Evolutionary conservation across 2,797 vertebrate genomes (phyloP).

Genomic region (Gadopsis bispinosus): DNA sequence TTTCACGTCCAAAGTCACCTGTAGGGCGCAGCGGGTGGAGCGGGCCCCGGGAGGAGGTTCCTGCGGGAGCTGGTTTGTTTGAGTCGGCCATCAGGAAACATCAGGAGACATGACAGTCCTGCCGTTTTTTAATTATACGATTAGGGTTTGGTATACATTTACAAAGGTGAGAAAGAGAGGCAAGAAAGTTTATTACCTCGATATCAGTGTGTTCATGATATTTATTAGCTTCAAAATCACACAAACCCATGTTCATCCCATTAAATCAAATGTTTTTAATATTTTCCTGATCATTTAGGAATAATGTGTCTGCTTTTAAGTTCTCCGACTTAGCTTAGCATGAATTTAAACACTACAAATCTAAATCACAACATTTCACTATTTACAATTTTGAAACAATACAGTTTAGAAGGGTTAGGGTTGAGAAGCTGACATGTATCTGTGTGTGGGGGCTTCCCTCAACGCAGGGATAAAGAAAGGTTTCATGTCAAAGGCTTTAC

Average conservation of each 20-base stretch:
- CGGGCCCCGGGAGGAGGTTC: background rate
- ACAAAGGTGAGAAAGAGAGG: background rate
- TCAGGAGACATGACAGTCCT: background rate
- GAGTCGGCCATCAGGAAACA: background rate
- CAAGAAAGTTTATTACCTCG: too few species aligned
- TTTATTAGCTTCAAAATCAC: background rate
- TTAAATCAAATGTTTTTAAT: background rate
- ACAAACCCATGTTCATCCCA: background rate
- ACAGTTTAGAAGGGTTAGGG: too few species aligned
- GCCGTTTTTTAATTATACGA: background rate
- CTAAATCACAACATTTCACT: too few species aligned
- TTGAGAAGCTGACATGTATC: too few species aligned
- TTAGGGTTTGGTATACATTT: background rate
- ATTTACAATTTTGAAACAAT: too few species aligned
- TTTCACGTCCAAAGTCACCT: conserved; percentile 73
- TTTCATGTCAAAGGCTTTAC: too few species aligned
- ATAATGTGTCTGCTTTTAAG: too few species aligned
- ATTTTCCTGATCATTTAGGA: background rate
- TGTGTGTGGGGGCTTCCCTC: too few species aligned
- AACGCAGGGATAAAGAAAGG: too few species aligned
- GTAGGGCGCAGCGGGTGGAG: conserved; percentile 58
- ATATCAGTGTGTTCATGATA: background rate
- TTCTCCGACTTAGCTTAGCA: too few species aligned
- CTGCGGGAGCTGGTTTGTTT: background rate
- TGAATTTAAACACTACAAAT: too few species aligned